A percentile compares a stretch with the other conserved stretches of the same genome.
These are phyloP conservation scores for Listrodromus nycthemerus DNA, from an alignment of 2,888 invertebrate genomes.

Conservation along the genomic window DNA sequence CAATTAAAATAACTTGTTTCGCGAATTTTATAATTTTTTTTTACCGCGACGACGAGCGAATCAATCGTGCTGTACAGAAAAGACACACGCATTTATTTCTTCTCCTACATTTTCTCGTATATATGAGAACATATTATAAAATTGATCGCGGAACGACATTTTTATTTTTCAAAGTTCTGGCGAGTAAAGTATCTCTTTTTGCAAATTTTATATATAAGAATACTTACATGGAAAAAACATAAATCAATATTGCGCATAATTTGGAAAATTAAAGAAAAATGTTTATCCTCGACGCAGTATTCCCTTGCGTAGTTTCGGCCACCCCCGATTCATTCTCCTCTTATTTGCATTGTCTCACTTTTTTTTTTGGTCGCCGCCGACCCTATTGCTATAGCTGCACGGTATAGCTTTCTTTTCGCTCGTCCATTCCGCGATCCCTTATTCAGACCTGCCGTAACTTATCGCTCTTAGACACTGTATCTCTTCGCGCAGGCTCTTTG, in stretches of 20 bases:
- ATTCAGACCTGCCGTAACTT: slow-evolving; percentile 78
- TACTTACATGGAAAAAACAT: background rate
- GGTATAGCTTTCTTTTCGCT: slow-evolving; percentile 53
- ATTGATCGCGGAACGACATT: too few relatives aligned
- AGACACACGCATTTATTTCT: background rate
- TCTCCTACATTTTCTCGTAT: background rate
- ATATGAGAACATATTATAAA: too few relatives aligned
- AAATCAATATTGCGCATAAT: background rate
- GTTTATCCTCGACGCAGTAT: background rate
- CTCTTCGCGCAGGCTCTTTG: slow-evolving; percentile 85
- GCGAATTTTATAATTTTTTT: background rate
- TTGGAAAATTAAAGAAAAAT: background rate
- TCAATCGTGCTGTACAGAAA: background rate
- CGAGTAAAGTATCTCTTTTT: background rate
- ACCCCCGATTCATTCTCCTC: slow-evolving; percentile 26
- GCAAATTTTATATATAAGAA: background rate
- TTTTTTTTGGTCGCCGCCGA: slow-evolving; percentile 41
- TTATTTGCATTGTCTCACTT: slow-evolving; percentile 53
- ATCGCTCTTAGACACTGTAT: slow-evolving; percentile 83
- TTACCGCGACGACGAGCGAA: background rate
- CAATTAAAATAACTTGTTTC: background rate
- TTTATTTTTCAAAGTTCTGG: too few relatives aligned
- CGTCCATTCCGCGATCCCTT: slow-evolving; percentile 62
- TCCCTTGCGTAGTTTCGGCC: background rate
- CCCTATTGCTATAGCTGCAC: slow-evolving; percentile 21